Evolutionary conservation across 1,140 invertebrate species (phyloP).

Genomic region (Drosophila santomea): DNA sequence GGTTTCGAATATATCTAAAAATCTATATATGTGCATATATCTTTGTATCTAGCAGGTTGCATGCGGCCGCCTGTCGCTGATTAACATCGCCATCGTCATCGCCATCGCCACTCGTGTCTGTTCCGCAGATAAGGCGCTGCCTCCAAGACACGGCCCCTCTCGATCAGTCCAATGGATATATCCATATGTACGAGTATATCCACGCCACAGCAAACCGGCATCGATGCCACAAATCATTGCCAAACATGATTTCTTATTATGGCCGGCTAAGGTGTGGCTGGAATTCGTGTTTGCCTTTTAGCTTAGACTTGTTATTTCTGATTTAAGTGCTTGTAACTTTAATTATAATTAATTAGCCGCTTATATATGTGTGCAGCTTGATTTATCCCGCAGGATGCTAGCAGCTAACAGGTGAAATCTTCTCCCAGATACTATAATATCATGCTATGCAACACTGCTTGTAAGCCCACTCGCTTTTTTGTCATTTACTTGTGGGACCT

Average conservation of each 20-base stretch:
- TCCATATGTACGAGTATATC: constrained; percentile 6
- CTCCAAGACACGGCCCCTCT: background rate
- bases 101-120: constrained; percentile 68
- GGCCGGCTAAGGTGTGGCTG: constrained; percentile 56
- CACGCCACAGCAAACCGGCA: constrained; percentile 5
- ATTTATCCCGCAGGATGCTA: constrained; percentile 20
- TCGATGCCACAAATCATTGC: constrained; percentile 74
- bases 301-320: constrained; percentile 30
- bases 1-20: background rate
- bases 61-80: constrained; percentile 61
- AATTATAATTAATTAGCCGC: constrained; percentile 46
- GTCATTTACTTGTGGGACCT: no score
- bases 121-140: constrained; percentile 54
- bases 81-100: constrained; percentile 70
- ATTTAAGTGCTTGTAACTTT: constrained; percentile 57
- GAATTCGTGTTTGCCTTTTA: constrained; percentile 45
- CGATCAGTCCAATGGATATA: background rate
- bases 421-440: background rate
- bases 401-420: background rate
- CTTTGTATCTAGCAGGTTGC: constrained; percentile 28
- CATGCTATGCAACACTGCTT: background rate
- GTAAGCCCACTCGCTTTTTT: no score
- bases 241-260: constrained; percentile 75
- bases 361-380: constrained; percentile 25
- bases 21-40: constrained; percentile 3